phyloP scores from a whole-genome alignment of 2,113 vertebrate species.

The Colius striatus region DNA sequence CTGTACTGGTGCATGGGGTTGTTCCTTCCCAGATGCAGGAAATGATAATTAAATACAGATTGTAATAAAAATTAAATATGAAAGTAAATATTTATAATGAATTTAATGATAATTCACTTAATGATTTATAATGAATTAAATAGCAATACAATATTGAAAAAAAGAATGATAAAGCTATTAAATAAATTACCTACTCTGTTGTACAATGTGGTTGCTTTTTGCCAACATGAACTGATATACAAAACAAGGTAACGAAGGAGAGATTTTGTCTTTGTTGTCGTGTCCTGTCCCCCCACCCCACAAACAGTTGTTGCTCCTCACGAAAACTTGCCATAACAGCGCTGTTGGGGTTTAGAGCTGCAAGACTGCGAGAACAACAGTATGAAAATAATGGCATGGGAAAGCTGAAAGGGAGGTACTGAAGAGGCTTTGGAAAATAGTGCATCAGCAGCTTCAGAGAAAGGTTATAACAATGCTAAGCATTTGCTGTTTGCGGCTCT shows the following conservation, averaged over 20 bases:
- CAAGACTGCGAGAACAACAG: not conserved
- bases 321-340: not conserved
- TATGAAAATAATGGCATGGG: not conserved
- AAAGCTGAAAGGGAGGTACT: not conserved
- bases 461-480: not conserved
- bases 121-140: not conserved
- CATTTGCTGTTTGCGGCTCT: not conserved
- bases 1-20: too few relatives aligned
- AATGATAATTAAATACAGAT: not conserved
- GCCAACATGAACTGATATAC: not conserved
- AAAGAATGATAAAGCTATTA: not conserved
- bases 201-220: not conserved
- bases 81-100: not conserved
- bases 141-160: not conserved
- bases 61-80: not conserved
- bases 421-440: not conserved
- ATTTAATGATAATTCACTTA: not conserved
- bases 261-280: not conserved
- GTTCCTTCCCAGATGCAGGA: too few relatives aligned
- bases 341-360: not conserved
- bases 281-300: accelerated
- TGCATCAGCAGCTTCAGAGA: not conserved
- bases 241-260: not conserved
- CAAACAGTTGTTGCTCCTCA: not conserved
- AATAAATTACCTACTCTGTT: not conserved